Base-by-base conservation (phyloP, 2,888 invertebrate genomes). In the Rhagonycha lutea region DNA sequence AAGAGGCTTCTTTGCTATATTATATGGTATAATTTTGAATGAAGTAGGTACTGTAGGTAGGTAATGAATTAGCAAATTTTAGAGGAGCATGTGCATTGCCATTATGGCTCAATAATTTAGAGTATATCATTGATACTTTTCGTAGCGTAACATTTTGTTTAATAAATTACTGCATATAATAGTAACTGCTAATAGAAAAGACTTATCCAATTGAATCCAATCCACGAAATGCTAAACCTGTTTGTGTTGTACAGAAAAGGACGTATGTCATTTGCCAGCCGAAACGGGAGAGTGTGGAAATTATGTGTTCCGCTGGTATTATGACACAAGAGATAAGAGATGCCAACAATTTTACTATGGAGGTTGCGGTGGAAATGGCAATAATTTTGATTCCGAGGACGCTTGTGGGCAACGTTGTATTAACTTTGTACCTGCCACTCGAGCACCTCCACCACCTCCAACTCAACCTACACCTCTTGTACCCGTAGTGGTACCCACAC, bases 341-440 rank as follows among this genome's bases (percentile, higher is more conserved):
- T 98, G 98, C 86, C 89, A 91, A 71, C 93, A 92, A 83, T 98
- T 98, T 88, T 92, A 95, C 82, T 98, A 94, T 86, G 96, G 97
- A 60, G 98, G 98, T 69, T 98, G 98, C 85, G 94, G 94, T 14
- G 98, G 98, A 28, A 99, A 98, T 85, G 92, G 91, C 2, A 98
- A 98, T 87, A 96, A 96, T 88, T 98, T 97, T 88, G 85, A 85
- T 9, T 90, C 91, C 0, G 90, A 94, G 85, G 87, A 90, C 65
- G 92, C 91, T 68, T 97, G 96, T 82, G 86, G 90, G 78, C 88
- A 88, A 67, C 90, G 92, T 61, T 96, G 96, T 85, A 90, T 63
- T 63, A 9, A 14, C 28, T 2, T n/a, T n/a, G 32, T 60, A 61
- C 61, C 61, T 10, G 26, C 61, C 32, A 68, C 75, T 29, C 10